Conservation (phyloP, 2,113 vertebrate genomes). For the Actinemys pallida region DNA sequence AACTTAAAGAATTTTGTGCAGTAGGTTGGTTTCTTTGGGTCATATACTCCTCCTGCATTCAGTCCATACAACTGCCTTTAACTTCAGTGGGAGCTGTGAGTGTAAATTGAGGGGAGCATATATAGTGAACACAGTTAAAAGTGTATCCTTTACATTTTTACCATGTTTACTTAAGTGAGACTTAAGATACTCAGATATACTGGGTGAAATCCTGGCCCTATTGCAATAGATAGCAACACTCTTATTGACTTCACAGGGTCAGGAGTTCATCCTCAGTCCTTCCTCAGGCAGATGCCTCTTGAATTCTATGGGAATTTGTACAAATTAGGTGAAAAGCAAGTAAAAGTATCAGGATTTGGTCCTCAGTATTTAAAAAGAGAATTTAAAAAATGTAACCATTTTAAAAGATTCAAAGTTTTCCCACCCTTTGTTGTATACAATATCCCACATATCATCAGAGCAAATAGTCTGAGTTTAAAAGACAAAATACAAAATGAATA, state of each 20-base stretch:
- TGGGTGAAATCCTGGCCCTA: background rate
- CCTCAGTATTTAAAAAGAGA: slow-evolving; percentile 43
- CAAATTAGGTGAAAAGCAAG: background rate
- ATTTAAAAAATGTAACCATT: slow-evolving; percentile 38
- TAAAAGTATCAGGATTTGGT: background rate
- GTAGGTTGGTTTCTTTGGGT: background rate
- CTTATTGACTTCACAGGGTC: background rate
- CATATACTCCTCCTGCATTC: background rate
- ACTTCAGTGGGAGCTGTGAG: background rate
- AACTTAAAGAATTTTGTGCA: background rate
- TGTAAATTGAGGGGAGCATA: background rate
- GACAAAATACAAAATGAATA: background rate
- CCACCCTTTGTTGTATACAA: background rate
- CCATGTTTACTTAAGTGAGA: background rate
- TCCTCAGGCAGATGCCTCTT: background rate
- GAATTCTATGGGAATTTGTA: background rate
- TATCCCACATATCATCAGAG: background rate
- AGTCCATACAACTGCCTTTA: background rate
- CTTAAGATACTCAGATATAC: background rate
- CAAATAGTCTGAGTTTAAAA: background rate
- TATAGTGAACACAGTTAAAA: background rate
- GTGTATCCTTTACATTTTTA: background rate
- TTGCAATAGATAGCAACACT: slow-evolving; percentile 17
- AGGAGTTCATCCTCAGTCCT: background rate
- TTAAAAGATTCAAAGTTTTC: slow-evolving; percentile 4